These are phyloP conservation scores for Heptranchias perlo DNA, from an alignment of 2,113 vertebrate species.

Conservation along the genomic window DNA sequence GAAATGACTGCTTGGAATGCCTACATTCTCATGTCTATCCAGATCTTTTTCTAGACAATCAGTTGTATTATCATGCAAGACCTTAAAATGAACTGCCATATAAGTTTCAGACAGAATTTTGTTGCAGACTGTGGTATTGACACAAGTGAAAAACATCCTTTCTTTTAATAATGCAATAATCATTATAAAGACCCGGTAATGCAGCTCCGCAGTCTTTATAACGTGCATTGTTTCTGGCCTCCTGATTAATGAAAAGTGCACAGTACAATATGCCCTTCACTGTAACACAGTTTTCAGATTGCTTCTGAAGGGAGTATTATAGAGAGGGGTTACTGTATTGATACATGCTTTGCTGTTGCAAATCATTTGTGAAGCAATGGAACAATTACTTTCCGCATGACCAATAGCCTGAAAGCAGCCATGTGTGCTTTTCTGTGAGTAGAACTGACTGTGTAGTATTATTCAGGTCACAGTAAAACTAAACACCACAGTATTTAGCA, in stretches of 20 bases:
- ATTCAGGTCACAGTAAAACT: slow-evolving; percentile 28
- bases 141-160: neutral
- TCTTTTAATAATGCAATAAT: neutral
- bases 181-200: neutral
- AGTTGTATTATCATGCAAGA: neutral
- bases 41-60: neutral
- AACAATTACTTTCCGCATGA: slow-evolving; percentile 34
- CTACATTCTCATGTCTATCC: neutral
- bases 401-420: slow-evolving; percentile 20
- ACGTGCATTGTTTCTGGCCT: neutral
- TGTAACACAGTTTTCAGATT: slow-evolving; percentile 15
- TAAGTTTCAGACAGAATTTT: neutral
- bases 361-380: slow-evolving; percentile 29
- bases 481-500: slow-evolving; percentile 29
- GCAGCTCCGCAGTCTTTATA: neutral
- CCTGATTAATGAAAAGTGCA: slow-evolving; percentile 32
- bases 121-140: neutral
- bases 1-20: neutral
- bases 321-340: slow-evolving; percentile 20
- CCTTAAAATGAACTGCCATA: neutral
- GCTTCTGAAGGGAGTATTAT: slow-evolving; percentile 14
- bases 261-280: neutral
- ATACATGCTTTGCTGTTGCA: slow-evolving; percentile 33
- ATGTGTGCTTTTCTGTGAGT: slow-evolving; percentile 24
- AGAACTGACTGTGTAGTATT: slow-evolving; percentile 9